Percentiles rank a stretch among this genome's conserved stretches.
phyloP scores from a whole-genome alignment of 2,113 vertebrate species.

The Microcebus jonahi region DNA sequence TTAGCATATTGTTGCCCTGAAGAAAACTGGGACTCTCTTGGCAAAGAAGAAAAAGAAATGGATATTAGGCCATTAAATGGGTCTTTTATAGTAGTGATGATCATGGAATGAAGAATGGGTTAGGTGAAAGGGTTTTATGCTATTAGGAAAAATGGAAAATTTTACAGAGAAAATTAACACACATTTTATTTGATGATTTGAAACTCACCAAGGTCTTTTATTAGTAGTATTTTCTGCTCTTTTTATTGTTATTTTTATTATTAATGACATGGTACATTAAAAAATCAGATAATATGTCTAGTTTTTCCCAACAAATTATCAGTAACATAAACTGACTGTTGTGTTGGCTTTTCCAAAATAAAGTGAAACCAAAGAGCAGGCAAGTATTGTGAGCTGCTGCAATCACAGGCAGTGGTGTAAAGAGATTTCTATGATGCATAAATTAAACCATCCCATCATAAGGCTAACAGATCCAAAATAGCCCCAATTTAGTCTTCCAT shows the following conservation, averaged over 20 bases:
- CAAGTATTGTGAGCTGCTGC: slow-evolving; percentile 16
- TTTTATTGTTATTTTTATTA: background rate
- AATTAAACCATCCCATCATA: slow-evolving; percentile 79
- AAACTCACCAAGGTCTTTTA: background rate
- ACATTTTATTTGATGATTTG: background rate
- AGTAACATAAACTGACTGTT: slow-evolving; percentile 51
- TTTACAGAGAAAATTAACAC: background rate
- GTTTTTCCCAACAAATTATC: background rate
- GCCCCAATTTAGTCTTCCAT: slow-evolving; percentile 52
- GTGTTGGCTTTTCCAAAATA: slow-evolving; percentile 51
- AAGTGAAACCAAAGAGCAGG: slow-evolving; percentile 54
- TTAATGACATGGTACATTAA: background rate
- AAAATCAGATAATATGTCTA: background rate
- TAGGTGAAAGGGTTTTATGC: background rate
- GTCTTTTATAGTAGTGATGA: background rate
- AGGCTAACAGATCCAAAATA: slow-evolving; percentile 80
- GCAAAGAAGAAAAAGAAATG: background rate
- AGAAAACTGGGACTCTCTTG: background rate
- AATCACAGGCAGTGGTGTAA: slow-evolving; percentile 67
- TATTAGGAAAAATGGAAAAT: background rate
- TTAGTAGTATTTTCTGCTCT: background rate
- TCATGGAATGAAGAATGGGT: background rate
- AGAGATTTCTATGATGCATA: slow-evolving; percentile 74
- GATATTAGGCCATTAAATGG: background rate
- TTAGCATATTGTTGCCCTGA: background rate